These are phyloP conservation scores for Aptenodytes patagonicus DNA, from an alignment of 2,113 vertebrate species.

Conservation along the genomic window DNA sequence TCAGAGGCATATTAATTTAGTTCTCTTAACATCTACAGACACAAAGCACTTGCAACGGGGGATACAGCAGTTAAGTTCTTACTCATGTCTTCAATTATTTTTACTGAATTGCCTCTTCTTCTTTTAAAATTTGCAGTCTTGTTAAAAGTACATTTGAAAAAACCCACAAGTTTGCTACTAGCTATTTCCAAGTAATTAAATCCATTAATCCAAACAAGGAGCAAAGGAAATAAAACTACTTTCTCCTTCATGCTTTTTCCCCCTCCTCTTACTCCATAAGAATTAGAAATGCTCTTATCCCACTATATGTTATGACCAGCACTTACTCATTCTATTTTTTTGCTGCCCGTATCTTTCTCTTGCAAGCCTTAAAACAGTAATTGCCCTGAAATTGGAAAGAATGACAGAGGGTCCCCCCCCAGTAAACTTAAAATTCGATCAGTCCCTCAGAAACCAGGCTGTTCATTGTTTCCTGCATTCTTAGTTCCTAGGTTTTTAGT, in stretches of 20 bases:
- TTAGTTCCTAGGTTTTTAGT: neutral
- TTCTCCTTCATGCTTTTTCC: neutral
- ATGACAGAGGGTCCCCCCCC: neutral
- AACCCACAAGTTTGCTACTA: neutral
- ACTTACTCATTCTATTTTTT: neutral
- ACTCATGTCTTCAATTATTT: neutral
- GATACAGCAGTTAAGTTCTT: neutral
- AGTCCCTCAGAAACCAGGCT: neutral
- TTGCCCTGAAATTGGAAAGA: neutral
- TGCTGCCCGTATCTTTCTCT: neutral
- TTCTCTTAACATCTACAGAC: neutral
- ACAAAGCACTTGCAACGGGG: neutral
- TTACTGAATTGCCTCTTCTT: neutral
- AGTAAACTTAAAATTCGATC: neutral
- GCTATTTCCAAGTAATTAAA: slow-evolving; percentile 36
- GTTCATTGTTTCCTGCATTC: neutral
- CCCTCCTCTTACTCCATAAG: neutral
- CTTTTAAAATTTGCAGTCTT: slow-evolving; percentile 9
- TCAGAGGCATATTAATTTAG: neutral
- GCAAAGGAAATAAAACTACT: slow-evolving; percentile 12
- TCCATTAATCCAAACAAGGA: slow-evolving; percentile 37
- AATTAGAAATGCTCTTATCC: neutral
- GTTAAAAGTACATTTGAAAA: slow-evolving; percentile 30
- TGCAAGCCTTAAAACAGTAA: slow-evolving; percentile 7
- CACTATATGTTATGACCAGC: neutral